Evolutionary conservation across 2,888 invertebrate species (phyloP).

Genomic region (Orthosia gracilis): DNA sequence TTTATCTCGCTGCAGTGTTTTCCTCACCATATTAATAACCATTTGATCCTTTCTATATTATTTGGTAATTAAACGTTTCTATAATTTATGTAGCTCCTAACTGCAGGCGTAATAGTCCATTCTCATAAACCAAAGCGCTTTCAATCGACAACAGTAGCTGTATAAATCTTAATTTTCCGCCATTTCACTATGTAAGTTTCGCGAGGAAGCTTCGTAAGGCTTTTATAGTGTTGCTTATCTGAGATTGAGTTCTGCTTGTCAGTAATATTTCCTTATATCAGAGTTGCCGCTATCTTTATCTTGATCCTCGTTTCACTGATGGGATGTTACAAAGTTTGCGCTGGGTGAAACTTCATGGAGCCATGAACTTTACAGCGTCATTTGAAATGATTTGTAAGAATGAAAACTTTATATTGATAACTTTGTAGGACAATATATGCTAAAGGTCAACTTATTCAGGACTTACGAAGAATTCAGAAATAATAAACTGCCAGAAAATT

Average conservation of each 20-base stretch:
- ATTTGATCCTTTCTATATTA: background rate
- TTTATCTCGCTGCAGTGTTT: background rate
- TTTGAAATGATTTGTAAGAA: conserved; percentile 25
- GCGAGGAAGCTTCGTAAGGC: conserved; percentile 32
- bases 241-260: conserved; percentile 53
- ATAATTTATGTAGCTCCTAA: background rate
- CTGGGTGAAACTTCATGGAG: conserved; percentile 19
- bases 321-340: conserved; percentile 12
- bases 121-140: conserved; percentile 33
- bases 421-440: background rate
- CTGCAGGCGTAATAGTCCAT: background rate
- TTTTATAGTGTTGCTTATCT: conserved; percentile 50
- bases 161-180: conserved; percentile 45
- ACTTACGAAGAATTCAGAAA: background rate
- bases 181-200: conserved; percentile 37
- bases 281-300: conserved; percentile 34
- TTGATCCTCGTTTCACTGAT: conserved; percentile 11
- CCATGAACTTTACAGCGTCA: conserved; percentile 24
- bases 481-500: background rate
- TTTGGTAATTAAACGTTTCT: background rate
- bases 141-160: conserved; percentile 4
- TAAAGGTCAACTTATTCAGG: background rate
- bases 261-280: conserved; percentile 37
- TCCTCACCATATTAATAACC: background rate
- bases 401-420: conserved; percentile 14